These are phyloP conservation scores for Ophioderma brevispina DNA, from an alignment of 35 echinoderm and acorn worm species.

Conservation along the genomic window DNA sequence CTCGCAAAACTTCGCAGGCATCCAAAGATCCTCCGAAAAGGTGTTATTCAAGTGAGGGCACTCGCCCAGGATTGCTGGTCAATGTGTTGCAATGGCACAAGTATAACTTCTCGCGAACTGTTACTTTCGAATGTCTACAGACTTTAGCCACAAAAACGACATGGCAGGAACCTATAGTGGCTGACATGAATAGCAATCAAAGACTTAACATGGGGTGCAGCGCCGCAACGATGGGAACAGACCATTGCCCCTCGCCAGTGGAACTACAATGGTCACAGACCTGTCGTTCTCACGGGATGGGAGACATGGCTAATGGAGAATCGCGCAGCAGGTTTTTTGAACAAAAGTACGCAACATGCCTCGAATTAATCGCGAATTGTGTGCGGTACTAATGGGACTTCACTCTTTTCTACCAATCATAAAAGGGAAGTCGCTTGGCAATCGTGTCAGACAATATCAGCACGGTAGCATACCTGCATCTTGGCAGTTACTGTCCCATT, in stretches of 20 bases:
- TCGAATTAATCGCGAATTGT: slow-evolving; percentile 60
- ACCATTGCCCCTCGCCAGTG: not conserved
- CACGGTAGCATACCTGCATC: slow-evolving; percentile 58
- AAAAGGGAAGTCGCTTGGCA: slow-evolving; percentile 41
- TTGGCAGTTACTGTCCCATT: too few species aligned
- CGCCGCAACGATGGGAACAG: slow-evolving; percentile 40
- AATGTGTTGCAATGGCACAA: slow-evolving; percentile 54
- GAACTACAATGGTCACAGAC: slow-evolving; percentile 13
- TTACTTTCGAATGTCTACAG: slow-evolving; percentile 38
- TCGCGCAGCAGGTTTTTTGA: slow-evolving; percentile 46
- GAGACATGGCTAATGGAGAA: not conserved
- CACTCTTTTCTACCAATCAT: slow-evolving; percentile 28
- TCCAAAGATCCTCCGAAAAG: not conserved
- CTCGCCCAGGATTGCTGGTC: slow-evolving; percentile 56
- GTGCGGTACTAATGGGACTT: slow-evolving; percentile 52
- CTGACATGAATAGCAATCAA: slow-evolving; percentile 16
- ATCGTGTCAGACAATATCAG: slow-evolving; percentile 59
- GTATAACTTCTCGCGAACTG: slow-evolving; percentile 35
- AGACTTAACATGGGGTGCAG: slow-evolving; percentile 33
- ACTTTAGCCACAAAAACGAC: slow-evolving; percentile 30
- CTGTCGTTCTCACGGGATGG: slow-evolving; percentile 64
- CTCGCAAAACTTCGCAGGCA: not conserved
- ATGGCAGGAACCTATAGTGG: slow-evolving; percentile 12
- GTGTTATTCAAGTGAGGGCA: not conserved
- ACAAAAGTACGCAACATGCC: slow-evolving; percentile 37